Base-by-base conservation (phyloP, 2,888 invertebrate species). In the Tineola bisselliella region DNA sequence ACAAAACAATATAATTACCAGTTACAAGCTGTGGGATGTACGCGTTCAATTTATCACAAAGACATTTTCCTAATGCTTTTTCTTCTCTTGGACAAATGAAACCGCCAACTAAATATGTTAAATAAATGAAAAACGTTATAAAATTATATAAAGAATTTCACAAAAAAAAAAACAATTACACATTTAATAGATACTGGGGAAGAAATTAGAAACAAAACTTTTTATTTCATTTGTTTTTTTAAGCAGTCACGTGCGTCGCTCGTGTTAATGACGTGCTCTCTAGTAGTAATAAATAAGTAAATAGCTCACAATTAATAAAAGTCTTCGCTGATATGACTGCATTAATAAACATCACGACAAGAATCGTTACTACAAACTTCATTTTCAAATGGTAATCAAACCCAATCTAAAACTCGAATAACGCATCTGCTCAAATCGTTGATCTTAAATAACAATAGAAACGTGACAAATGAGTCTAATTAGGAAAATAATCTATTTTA, bases 71-170 rank as follows among this genome's bases (percentile, higher is more conserved):
- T 60, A 93, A 70, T 13, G 90, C 81, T 0, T 90, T 89, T 69
- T 93, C 91, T 65, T 88, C 91, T 60, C 90, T 88, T 10, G 88
- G 89, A 69, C 94, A 94, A 60, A 90, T 84, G 44, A 94, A 82
- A 63, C 89, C 91, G 11, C 89, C 83, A 57, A 93, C 94, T 94
- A 68, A 6, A n/a, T n/a, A n/a, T n/a, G n/a, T n/a, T n/a, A n/a
- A n/a, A n/a, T n/a, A n/a, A n/a, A n/a, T n/a, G n/a, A n/a, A n/a
- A n/a, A n/a, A n/a, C n/a, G n/a, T n/a, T n/a, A n/a, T n/a, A n/a
- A n/a, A n/a, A n/a, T n/a, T n/a, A n/a, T n/a, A n/a, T n/a, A n/a
- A n/a, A n/a, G n/a, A n/a, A n/a, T n/a, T n/a, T n/a, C n/a, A n/a
- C n/a, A n/a, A n/a, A n/a, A n/a, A n/a, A n/a, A n/a, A n/a, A n/a